Base-by-base conservation (phyloP, 1,140 invertebrate genomes). In the Drosophila punjabiensis region DNA sequence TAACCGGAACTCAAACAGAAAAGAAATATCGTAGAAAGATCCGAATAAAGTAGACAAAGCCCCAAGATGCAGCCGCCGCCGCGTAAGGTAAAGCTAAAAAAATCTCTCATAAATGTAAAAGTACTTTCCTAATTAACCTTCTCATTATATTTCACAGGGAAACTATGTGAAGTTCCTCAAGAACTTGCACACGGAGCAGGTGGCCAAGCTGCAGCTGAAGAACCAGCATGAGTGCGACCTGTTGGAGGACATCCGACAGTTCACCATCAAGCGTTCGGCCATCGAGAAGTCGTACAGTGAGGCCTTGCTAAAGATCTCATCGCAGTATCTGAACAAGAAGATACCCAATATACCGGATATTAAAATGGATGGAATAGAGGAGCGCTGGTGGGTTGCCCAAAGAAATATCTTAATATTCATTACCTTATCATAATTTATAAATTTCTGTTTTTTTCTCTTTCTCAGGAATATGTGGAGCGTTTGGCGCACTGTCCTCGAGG, bases 211-310 rank as follows among this genome's bases (percentile, higher is more conserved):
- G 76, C 96, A 98, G 93, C 95, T 97, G 32, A 99, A 99, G 94
- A 98, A 99, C 93, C 98, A 99, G 93, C 98, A 99, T 94, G 98
- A 99, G 93, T 98, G 97, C 94, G 98, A 99, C 93, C 94, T 99
- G 67, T 94, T 99, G 52, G 98, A 99, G 94, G 98, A 99, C 93
- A 96, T 99, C 56, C 96, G 98, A 94, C 97, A 96, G 89, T 99
- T 98, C 93, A 97, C 96, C 43, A 96, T 98, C 90, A 98, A 98
- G 93, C 95, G 97, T 80, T 98, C 97, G 20, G 95, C 97, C 24
- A 97, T 99, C 79, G 98, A 99, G 93, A 99, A 98, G 93, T 97
- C 97, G 16, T 99, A 99, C 93, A 98, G 97, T 1, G 98, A 99
- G 96, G 96, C 97, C 30, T 93, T 98, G 69, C 94, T 98, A 58